Evolutionary conservation across 2,888 invertebrate genomes (phyloP).

Genomic region (Chloroclysta siterata): DNA sequence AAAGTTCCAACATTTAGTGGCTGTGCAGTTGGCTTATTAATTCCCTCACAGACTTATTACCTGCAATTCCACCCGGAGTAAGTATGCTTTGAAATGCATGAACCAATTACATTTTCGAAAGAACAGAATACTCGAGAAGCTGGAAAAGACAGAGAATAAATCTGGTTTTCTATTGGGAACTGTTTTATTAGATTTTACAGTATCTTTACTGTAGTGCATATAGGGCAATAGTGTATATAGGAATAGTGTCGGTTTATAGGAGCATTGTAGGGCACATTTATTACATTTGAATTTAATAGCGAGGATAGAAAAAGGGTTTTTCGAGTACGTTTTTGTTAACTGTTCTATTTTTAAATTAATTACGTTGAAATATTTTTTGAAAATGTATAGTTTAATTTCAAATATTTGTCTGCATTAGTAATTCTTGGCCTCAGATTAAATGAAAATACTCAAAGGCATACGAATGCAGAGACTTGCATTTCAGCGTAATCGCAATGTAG

Average conservation of each 20-base stretch:
- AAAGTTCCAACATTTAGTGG: constrained; percentile 26
- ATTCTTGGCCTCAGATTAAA: background rate
- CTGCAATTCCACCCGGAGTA: constrained; percentile 26
- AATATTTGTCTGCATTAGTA: background rate
- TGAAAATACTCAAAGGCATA: background rate
- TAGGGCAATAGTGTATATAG: background rate
- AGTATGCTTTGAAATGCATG: constrained; percentile 36
- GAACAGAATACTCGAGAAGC: constrained; percentile 14
- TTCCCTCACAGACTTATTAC: constrained; percentile 30
- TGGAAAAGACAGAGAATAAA: constrained; percentile 28
- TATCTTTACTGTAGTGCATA: background rate
- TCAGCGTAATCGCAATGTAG: constrained; percentile 13
- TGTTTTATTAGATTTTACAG: constrained; percentile 11
- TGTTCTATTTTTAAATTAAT: too few species aligned
- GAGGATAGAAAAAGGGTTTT: background rate
- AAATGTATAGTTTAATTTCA: background rate
- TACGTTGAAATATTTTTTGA: too few species aligned
- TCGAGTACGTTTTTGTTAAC: too few species aligned
- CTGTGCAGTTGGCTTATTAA: constrained; percentile 27
- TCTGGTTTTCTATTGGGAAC: constrained; percentile 31
- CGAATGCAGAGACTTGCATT: constrained; percentile 3
- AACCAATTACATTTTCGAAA: constrained; percentile 37
- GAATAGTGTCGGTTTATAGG: background rate
- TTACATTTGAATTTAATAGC: background rate
- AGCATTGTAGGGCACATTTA: background rate